Evolutionary conservation across 2,888 invertebrate genomes (phyloP).

Genomic region (Lycia hirtaria): DNA sequence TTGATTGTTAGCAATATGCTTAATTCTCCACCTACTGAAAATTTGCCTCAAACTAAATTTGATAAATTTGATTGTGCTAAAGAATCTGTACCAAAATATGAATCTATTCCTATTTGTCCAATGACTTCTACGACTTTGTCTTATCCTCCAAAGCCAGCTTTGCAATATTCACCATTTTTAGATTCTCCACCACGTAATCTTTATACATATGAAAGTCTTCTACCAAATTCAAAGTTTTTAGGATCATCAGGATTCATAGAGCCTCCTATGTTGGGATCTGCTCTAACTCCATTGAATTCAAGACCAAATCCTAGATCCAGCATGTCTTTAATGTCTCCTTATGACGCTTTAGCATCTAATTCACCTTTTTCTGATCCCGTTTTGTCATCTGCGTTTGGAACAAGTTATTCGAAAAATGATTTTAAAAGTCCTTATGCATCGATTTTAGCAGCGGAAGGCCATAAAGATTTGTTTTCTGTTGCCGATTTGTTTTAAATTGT

Average conservation of each 20-base stretch:
- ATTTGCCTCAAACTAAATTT: conserved; percentile 4
- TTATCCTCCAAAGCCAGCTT: background rate
- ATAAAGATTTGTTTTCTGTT: conserved; percentile 56
- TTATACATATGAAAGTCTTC: conserved; percentile 6
- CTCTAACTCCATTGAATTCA: conserved; percentile 3
- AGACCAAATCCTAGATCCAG: conserved; percentile 45
- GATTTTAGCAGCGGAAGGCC: conserved; percentile 52
- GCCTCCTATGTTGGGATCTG: conserved; percentile 13
- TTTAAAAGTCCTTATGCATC: conserved; percentile 64
- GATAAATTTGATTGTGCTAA: conserved; percentile 11
- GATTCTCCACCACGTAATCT: conserved; percentile 6
- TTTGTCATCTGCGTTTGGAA: conserved; percentile 28
- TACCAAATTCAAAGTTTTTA: conserved; percentile 45
- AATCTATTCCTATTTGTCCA: too few species aligned
- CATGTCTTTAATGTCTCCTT: conserved; percentile 59
- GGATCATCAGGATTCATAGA: conserved; percentile 34
- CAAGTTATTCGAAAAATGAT: conserved; percentile 53
- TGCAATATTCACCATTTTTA: conserved; percentile 3
- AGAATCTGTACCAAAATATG: conserved; percentile 13
- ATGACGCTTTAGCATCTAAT: conserved; percentile 54
- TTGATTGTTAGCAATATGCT: conserved; percentile 69
- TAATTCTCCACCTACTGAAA: conserved; percentile 51
- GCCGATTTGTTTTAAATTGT: conserved; percentile 48
- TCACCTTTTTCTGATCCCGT: conserved; percentile 48
- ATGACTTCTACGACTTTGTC: conserved; percentile 6